Base-by-base conservation (phyloP, 1,140 invertebrate species). In the Solenopsis invicta region DNA sequence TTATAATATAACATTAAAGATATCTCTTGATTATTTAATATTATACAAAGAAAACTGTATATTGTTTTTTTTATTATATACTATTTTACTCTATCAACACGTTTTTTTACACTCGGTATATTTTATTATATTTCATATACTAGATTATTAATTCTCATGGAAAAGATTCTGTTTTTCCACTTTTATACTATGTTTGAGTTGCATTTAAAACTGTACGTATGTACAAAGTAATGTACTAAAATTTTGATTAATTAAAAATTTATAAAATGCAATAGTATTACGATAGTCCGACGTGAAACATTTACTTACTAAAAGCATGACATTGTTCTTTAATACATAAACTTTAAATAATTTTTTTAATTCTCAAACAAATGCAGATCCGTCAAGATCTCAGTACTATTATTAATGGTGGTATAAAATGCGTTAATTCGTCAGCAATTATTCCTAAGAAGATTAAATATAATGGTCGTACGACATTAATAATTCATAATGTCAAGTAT, bases 371-470 rank as follows among this genome's bases (percentile, higher is more conserved):
- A 48, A 52, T 85, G 9, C 21, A 93, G 92, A 91, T 93, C 61
- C 91, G 93, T 2, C 59, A 87, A 6, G 89, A 92, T 59, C 78
- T 94, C 62, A 90, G 89, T 37, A 50, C 50, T 18, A 87, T 92
- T 18, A 72, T 92, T 1, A 84, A 92, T 61, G 86, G 84, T 16
- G 93, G 93, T 4, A 66, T 93, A 45, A 86, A 86, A 9, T 91
- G 88, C 62, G 88, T 94, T 48, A 86, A 89, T 66, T 88, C 93
- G 1, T 72, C 86, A 0, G 86, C 64, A 37, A 89, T 93, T 21
- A 45, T 91, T 21, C 67, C 85, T 0, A 75, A 93, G 6, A 94
- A 93, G 61, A 86, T 94, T 0, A 91, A 88, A 37, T 93, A 87
- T 71, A 90, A 94, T 18, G 89, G 84, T 0, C 88, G 88, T 29